Conservation (phyloP, 2,888 invertebrate genomes). For the Melikaiella ostensackeni region DNA sequence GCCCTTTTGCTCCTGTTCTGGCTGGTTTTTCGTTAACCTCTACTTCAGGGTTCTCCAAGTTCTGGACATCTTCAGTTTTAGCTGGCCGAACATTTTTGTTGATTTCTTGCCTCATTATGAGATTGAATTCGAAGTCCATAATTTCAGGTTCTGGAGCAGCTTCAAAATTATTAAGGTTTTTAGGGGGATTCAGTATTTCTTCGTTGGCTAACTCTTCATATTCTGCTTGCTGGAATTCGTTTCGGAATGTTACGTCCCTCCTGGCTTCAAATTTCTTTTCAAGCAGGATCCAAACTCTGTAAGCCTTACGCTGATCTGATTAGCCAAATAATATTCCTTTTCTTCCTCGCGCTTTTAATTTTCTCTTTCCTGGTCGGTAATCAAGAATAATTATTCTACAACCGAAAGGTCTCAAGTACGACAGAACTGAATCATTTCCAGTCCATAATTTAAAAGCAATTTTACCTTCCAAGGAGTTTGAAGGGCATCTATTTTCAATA, state of each 20-base stretch:
- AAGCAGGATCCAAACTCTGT: not conserved
- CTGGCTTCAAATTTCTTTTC: not conserved
- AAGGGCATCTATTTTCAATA: not conserved
- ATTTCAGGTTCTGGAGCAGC: no score
- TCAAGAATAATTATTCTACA: not conserved
- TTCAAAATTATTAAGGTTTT: no score
- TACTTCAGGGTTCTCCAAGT: no score
- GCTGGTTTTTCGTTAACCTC: no score
- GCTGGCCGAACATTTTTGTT: no score
- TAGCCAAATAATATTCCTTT: not conserved
- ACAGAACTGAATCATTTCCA: not conserved
- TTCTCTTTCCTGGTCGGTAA: not conserved
- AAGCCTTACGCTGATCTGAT: not conserved
- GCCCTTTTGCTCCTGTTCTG: no score
- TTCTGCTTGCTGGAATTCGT: not conserved
- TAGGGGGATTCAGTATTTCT: not conserved
- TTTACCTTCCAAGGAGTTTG: not conserved
- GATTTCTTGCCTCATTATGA: not conserved
- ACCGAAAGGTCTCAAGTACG: not conserved
- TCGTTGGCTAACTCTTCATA: not conserved
- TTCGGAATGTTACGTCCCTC: not conserved
- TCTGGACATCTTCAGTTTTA: no score
- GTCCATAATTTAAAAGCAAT: not conserved
- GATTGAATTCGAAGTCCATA: not conserved
- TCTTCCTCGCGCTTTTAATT: not conserved